These are phyloP conservation scores for Tipula confusa DNA, from an alignment of 2,888 invertebrate genomes.

Conservation along the genomic window DNA sequence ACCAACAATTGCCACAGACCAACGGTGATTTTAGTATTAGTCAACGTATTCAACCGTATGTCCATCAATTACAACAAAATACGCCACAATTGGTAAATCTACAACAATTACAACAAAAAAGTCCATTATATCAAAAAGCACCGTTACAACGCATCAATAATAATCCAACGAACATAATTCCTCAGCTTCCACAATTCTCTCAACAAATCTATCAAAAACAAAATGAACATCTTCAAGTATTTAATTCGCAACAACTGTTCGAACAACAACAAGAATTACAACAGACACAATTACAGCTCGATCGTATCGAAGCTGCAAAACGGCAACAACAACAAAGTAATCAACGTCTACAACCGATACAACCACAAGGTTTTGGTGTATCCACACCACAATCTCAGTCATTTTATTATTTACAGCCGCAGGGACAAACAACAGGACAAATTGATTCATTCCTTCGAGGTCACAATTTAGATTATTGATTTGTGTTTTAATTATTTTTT, in stretches of 20 bases:
- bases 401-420: constrained; percentile 59
- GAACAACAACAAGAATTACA: constrained; percentile 65
- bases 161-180: constrained; percentile 50
- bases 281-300: constrained; percentile 60
- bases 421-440: constrained; percentile 65
- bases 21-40: constrained; percentile 67
- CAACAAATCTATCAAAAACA: constrained; percentile 54
- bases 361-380: constrained; percentile 41
- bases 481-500: not conserved
- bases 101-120: constrained; percentile 55
- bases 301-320: constrained; percentile 53
- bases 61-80: constrained; percentile 53
- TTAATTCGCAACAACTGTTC: constrained; percentile 62
- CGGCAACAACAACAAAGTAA: constrained; percentile 35
- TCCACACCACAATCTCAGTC: constrained; percentile 44
- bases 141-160: constrained; percentile 39
- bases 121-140: constrained; percentile 41
- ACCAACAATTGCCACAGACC: constrained; percentile 69
- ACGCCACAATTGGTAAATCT: constrained; percentile 56
- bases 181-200: constrained; percentile 36
- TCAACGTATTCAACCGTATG: constrained; percentile 71
- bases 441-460: constrained; percentile 77
- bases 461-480: constrained; percentile 61
- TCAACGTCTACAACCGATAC: constrained; percentile 34
- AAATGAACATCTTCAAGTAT: constrained; percentile 57